Percentiles rank a stretch among this genome's conserved stretches.
Conservation (phyloP, 2,797 vertebrate species). For the Phalanger gymnotis region DNA sequence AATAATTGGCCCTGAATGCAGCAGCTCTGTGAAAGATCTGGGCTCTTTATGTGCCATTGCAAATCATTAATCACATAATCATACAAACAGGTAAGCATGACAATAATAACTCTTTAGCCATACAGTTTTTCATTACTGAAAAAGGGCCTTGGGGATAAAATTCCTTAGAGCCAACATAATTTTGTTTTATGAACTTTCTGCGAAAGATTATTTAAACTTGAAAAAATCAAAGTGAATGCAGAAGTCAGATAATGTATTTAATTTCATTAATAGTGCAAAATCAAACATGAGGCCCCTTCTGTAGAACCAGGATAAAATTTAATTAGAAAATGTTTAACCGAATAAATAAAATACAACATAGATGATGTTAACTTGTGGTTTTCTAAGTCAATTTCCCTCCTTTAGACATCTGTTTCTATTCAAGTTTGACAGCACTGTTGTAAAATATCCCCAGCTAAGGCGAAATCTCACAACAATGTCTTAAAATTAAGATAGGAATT, state of each 20-base stretch:
- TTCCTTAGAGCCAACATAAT: slow-evolving; percentile 54
- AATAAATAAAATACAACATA: neutral
- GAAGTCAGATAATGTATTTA: slow-evolving; percentile 52
- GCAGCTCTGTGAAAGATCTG: slow-evolving; percentile 32
- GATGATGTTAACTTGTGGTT: neutral
- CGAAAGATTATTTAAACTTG: slow-evolving; percentile 56
- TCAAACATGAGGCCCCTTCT: neutral
- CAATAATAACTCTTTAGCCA: slow-evolving; percentile 54
- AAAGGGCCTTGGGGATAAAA: slow-evolving; percentile 67
- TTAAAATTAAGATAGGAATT: slow-evolving; percentile 50
- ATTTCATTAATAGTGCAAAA: neutral
- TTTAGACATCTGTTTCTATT: neutral
- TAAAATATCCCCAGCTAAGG: slow-evolving; percentile 40
- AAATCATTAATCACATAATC: slow-evolving; percentile 41
- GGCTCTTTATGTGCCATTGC: slow-evolving; percentile 42
- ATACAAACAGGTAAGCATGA: slow-evolving; percentile 36
- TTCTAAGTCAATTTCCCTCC: neutral
- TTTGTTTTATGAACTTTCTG: slow-evolving; percentile 59
- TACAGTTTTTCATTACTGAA: slow-evolving; percentile 65
- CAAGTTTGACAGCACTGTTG: neutral
- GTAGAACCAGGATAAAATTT: neutral
- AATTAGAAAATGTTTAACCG: neutral
- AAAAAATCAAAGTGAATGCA: slow-evolving; percentile 50
- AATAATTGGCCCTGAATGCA: slow-evolving; percentile 41
- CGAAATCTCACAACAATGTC: slow-evolving; percentile 36